Conservation (phyloP, 1,140 invertebrate species). For the Batillaria attramentaria region DNA sequence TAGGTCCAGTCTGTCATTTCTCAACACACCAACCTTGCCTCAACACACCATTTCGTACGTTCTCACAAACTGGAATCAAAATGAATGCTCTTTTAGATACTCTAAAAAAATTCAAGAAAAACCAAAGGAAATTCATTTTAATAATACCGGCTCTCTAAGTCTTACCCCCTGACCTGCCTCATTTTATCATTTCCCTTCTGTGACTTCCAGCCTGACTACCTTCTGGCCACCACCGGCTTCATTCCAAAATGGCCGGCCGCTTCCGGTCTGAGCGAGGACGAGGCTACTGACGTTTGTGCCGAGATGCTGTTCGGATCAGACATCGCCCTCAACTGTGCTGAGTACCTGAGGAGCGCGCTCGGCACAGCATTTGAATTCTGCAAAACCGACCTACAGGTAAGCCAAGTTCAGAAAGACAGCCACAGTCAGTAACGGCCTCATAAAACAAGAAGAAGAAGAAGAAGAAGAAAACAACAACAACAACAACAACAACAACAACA, state of each 20-base stretch:
- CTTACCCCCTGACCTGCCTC: no score
- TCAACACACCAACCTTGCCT: no score
- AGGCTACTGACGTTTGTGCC: slow-evolving; percentile 30
- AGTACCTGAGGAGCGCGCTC: slow-evolving; percentile 25
- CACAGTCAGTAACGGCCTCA: not conserved
- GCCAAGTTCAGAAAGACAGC: not conserved
- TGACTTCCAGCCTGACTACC: slow-evolving; percentile 7
- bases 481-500: not conserved
- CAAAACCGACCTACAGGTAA: slow-evolving; percentile 32
- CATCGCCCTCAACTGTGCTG: slow-evolving; percentile 30
- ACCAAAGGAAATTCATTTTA: no score
- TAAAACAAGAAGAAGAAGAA: not conserved
- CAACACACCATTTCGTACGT: no score
- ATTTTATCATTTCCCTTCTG: no score
- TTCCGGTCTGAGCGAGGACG: slow-evolving; percentile 28
- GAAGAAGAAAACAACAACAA: no score
- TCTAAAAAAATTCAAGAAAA: no score
- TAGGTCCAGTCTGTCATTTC: no score
- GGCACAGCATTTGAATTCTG: slow-evolving; percentile 33
- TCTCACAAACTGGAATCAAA: no score
- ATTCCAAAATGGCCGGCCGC: slow-evolving; percentile 19
- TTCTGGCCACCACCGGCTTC: slow-evolving; percentile 16
- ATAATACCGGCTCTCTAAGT: no score
- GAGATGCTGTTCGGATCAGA: slow-evolving; percentile 20
- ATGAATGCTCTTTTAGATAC: no score